Evolutionary conservation across 2,113 vertebrate species (phyloP).

Genomic region (Heterocephalus glaber): DNA sequence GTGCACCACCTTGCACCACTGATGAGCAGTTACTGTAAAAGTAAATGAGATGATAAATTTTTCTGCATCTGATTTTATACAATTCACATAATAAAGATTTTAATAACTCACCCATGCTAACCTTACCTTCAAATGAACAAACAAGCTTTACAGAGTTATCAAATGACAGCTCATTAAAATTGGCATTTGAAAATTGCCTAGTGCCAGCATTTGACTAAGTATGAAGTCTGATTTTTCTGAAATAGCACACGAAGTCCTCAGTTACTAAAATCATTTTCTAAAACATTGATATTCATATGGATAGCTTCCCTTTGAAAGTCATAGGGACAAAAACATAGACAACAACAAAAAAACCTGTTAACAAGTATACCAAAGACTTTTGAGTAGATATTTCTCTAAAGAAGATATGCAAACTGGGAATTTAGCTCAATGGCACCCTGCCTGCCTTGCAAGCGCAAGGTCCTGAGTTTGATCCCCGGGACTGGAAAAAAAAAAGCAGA

Average conservation of each 20-base stretch:
- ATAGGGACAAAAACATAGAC: neutral
- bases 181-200: slow-evolving; percentile 34
- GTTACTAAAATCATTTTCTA: neutral
- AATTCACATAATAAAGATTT: neutral
- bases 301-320: neutral
- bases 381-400: neutral
- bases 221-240: slow-evolving; percentile 33
- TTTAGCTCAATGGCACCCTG: no score
- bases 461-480: no score
- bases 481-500: no score
- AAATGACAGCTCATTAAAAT: slow-evolving; percentile 46
- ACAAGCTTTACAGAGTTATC: neutral
- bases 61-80: neutral
- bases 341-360: neutral
- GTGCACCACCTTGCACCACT: neutral
- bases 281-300: neutral
- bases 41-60: neutral
- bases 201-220: neutral
- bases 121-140: slow-evolving; percentile 7
- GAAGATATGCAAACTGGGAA: neutral
- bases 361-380: neutral
- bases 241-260: neutral
- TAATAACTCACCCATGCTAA: neutral
- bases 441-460: no score
- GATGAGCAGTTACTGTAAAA: slow-evolving; percentile 14